Conservation (phyloP, 2,888 invertebrate genomes). For the Pomacea canaliculata region DNA sequence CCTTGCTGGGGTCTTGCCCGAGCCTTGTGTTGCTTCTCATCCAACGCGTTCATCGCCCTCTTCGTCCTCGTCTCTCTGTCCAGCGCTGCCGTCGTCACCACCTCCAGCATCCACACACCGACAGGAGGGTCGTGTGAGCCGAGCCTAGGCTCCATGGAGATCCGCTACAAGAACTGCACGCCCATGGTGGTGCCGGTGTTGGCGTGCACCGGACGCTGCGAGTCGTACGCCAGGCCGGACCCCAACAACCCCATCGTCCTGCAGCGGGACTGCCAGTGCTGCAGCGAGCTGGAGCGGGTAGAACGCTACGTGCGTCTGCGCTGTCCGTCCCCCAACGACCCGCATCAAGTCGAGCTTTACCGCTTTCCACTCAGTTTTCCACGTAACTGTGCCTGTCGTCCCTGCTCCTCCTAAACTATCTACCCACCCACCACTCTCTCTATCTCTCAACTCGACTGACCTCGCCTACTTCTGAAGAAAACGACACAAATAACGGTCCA, state of each 20-base stretch:
- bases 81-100: background rate
- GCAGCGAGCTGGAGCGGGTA: slow-evolving; percentile 24
- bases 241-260: slow-evolving; percentile 25
- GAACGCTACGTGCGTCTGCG: slow-evolving; percentile 11
- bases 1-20: too few species aligned
- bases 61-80: background rate
- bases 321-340: background rate
- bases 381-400: background rate
- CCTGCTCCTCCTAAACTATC: background rate
- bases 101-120: background rate
- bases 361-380: background rate
- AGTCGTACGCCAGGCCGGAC: slow-evolving; percentile 33
- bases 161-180: slow-evolving; percentile 27
- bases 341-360: background rate
- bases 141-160: background rate
- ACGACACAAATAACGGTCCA: too few species aligned
- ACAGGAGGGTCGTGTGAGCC: slow-evolving; percentile 11
- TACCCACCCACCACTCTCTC: too few species aligned
- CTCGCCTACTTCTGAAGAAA: too few species aligned
- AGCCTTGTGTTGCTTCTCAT: background rate
- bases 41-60: background rate
- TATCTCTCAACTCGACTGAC: too few species aligned
- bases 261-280: slow-evolving; percentile 37
- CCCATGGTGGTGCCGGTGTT: slow-evolving; percentile 18
- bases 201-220: slow-evolving; percentile 33